A percentile compares a stretch with the other conserved stretches of the same genome.
phyloP scores from a whole-genome alignment of 2,888 invertebrate genomes.

The Diabrotica balteata region DNA sequence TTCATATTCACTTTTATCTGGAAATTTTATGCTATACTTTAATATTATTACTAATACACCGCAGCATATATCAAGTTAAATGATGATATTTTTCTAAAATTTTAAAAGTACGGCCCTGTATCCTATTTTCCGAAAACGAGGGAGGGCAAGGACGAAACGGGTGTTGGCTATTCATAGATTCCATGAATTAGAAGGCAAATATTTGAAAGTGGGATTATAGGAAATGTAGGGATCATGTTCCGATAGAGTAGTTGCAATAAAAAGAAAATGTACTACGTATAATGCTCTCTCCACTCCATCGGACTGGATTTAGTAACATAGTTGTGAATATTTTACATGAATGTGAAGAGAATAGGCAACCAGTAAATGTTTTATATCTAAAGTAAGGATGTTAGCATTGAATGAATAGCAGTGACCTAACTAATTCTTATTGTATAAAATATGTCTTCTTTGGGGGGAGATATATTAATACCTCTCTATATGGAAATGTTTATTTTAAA shows the following conservation, averaged over 20 bases:
- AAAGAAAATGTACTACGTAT: slow-evolving; percentile 12
- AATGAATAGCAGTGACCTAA: background rate
- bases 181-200: slow-evolving; percentile 31
- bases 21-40: too few relatives aligned
- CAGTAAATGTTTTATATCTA: background rate
- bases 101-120: background rate
- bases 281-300: slow-evolving; percentile 3
- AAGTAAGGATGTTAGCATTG: background rate
- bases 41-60: too few relatives aligned
- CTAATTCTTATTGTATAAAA: too few relatives aligned
- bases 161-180: slow-evolving; percentile 13
- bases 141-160: slow-evolving; percentile 12
- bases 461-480: background rate
- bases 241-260: slow-evolving; percentile 12
- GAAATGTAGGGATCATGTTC: slow-evolving; percentile 23
- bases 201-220: slow-evolving; percentile 29
- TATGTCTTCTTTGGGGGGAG: too few relatives aligned
- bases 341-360: background rate
- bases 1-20: too few relatives aligned
- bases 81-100: background rate
- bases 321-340: slow-evolving; percentile 17
- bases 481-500: background rate
- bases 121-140: slow-evolving; percentile 15
- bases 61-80: too few relatives aligned
- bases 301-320: slow-evolving; percentile 9